Evolutionary conservation across 1,140 invertebrate genomes (phyloP).

Genomic region (Panagrolaimus sp.): DNA sequence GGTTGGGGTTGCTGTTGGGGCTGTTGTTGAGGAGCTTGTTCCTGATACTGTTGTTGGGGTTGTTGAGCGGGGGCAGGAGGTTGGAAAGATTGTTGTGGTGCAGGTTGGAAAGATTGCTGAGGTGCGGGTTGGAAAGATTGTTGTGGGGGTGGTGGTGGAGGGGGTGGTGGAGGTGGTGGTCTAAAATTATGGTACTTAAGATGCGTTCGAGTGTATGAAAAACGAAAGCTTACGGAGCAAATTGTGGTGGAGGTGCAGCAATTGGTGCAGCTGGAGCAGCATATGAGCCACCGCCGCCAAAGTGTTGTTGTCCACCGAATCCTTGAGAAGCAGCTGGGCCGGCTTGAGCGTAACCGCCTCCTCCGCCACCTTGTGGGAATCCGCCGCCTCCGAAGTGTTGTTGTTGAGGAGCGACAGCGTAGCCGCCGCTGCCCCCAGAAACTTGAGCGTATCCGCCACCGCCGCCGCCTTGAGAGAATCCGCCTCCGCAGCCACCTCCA

Average conservation of each 20-base stretch:
- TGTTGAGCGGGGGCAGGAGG: too few species aligned
- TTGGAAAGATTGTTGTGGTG: too few species aligned
- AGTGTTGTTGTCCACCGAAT: too few species aligned
- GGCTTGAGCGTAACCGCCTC: too few species aligned
- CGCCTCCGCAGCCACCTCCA: too few species aligned
- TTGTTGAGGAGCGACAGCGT: neutral
- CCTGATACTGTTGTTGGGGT: too few species aligned
- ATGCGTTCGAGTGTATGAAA: too few species aligned
- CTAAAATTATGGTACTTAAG: too few species aligned
- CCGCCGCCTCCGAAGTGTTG: neutral
- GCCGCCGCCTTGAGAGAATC: neutral
- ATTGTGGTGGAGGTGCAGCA: slow-evolving; percentile 4
- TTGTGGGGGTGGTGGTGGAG: neutral
- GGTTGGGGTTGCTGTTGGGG: neutral
- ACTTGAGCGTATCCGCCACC: neutral
- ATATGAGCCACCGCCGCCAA: neutral
- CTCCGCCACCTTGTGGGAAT: too few species aligned
- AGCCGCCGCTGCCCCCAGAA: neutral
- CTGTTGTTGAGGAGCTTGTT: neutral
- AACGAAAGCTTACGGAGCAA: neutral
- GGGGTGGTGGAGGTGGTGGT: too few species aligned
- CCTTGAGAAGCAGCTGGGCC: too few species aligned
- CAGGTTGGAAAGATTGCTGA: neutral
- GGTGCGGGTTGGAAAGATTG: neutral
- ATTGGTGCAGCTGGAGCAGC: slow-evolving; percentile 1